phyloP scores from a whole-genome alignment of 1,140 invertebrate genomes.

The Zaprionus tsacasi region DNA sequence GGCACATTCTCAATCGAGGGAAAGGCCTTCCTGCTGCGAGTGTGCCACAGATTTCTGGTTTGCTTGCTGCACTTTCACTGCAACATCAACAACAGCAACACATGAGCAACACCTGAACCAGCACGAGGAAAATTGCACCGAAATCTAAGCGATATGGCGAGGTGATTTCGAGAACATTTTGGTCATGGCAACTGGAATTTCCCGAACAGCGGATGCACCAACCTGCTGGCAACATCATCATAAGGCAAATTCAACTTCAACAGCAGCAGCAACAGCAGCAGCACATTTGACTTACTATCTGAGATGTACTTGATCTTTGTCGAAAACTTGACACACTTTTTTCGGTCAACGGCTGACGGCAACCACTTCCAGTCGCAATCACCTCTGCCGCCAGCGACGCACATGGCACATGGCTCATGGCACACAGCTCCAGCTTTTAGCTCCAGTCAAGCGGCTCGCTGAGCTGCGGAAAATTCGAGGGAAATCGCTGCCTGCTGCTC shows the following conservation, averaged over 20 bases:
- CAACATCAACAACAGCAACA: neutral
- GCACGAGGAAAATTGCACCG: conserved; percentile 51
- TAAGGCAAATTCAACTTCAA: conserved; percentile 14
- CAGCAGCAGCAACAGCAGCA: conserved; percentile 17
- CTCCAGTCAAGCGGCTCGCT: conserved; percentile 44
- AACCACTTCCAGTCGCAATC: conserved; percentile 41
- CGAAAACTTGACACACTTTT: conserved; percentile 79
- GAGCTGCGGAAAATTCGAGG: conserved; percentile 56
- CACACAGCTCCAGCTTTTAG: conserved; percentile 68
- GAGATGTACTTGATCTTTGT: conserved; percentile 78
- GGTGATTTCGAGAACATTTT: conserved; percentile 72
- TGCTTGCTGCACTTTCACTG: conserved; percentile 16
- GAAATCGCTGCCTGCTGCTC: conserved; percentile 40
- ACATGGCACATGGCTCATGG: neutral
- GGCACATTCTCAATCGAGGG: conserved; percentile 1
- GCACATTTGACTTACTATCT: conserved; percentile 64
- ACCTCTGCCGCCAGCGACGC: neutral
- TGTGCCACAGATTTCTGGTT: conserved; percentile 30
- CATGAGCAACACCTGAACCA: neutral
- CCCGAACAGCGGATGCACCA: conserved; percentile 55
- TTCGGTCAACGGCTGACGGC: conserved; percentile 69
- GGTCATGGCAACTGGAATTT: conserved; percentile 73
- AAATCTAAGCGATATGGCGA: conserved; percentile 61
- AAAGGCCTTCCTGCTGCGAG: conserved; percentile 14
- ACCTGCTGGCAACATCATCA: neutral